These are phyloP conservation scores for Cyclopterus lumpus DNA, from an alignment of 2,797 vertebrate genomes.

Conservation along the genomic window DNA sequence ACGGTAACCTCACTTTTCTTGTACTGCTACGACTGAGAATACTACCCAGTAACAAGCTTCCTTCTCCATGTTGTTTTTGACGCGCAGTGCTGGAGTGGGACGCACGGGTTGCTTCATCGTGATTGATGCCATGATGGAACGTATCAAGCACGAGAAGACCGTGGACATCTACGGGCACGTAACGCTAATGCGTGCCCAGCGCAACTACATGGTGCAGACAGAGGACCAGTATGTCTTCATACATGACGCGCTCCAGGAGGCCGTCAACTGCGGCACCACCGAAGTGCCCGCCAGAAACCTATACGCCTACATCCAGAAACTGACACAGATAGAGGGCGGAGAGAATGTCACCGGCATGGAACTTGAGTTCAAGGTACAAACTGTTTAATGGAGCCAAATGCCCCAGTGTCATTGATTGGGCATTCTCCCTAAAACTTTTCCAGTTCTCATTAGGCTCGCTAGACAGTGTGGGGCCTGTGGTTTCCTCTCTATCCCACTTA, in stretches of 20 bases:
- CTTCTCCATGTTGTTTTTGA: conserved; percentile 33
- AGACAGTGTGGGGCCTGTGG: conserved; percentile 83
- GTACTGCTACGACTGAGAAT: not conserved
- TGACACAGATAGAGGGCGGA: conserved; percentile 96
- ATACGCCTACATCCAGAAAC: conserved; percentile 99
- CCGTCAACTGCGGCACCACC: conserved; percentile 98
- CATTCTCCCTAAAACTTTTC: conserved; percentile 52
- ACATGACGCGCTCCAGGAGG: conserved; percentile 97
- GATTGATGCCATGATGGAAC: conserved; percentile 99
- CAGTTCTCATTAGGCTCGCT: conserved; percentile 61
- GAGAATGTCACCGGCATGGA: conserved; percentile 99
- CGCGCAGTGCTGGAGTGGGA: conserved; percentile 92
- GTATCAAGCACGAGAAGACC: conserved; percentile 99
- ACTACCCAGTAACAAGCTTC: not conserved
- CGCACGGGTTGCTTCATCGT: conserved; percentile 99
- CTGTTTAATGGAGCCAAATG: not conserved
- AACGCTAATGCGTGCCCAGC: conserved; percentile 98
- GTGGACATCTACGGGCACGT: conserved; percentile 99
- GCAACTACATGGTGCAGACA: conserved; percentile 99
- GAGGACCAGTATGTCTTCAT: conserved; percentile 99
- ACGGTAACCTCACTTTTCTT: not conserved
- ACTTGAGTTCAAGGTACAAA: conserved; percentile 96
- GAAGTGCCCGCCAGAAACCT: conserved; percentile 99
- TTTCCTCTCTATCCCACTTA: conserved; percentile 66
- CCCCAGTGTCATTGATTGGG: conserved; percentile 48